Evolutionary conservation across 2,113 vertebrate species (phyloP), one percentile per base, ranked within the genome.

Genomic region (Sinocyclocheilus maitianheensis): DNA sequence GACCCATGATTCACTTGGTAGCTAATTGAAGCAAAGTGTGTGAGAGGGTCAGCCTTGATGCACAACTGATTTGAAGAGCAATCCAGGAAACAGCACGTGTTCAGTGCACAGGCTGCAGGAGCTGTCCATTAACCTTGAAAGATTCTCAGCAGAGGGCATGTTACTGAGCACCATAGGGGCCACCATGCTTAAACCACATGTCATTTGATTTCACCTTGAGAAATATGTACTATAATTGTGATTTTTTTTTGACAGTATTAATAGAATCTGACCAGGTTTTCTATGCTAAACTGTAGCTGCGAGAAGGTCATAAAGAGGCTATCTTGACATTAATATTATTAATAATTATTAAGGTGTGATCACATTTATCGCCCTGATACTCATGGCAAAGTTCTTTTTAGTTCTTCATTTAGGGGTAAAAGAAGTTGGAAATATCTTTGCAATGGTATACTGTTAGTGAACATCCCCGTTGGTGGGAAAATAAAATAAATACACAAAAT

Each of bases 1-100:
- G 78, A 84, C 83, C 55, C 65, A 26, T n/a, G 86, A 67, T 71
- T 84, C 81, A 84, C 80, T 72, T 80, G 76, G 77, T 81, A 43
- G 65, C 37, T 87, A 48, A 81, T 43, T 55, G 26, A 81, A 72
- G 67, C n/a, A 30, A 79, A 80, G 60, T 67, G 16, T 83, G 75
- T n/a, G 40, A 20, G 65, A 51, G 58, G 65, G 86, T 40, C 26
- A 75, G 10, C 13, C 48, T 81, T 11, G 26, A 85, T 79, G 51
- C 26, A 30, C 20, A 10, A 22, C 12, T 67, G 80, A 82, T 51
- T 69, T 82, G 40, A 5, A 69, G 43, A 82, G 80, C 62, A 51
- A 22, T 82, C 43, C 24, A 8, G 62, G 62, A 82, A 67, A 51
- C 3, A 24, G 77, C 22, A 4, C 2, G 0, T 67, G 14, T 82